A percentile compares a stretch with the other conserved stretches of the same genome.
Evolutionary conservation across 2,888 invertebrate genomes (phyloP).

Genomic region (Buathra laborator): DNA sequence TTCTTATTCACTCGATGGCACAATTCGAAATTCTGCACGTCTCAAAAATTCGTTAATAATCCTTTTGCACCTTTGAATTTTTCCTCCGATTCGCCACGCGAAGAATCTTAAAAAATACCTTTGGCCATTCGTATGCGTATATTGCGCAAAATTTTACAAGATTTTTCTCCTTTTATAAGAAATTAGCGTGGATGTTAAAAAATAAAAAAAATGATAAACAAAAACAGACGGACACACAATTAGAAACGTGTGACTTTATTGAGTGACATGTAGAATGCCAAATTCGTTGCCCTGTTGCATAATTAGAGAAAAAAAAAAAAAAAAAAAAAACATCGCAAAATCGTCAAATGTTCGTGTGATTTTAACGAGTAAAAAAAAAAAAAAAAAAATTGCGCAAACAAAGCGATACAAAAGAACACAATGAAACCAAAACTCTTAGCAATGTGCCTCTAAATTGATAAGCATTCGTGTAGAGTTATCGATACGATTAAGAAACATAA

Average conservation of each 20-base stretch:
- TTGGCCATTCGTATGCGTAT: background rate
- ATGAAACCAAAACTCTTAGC: conserved; percentile 83
- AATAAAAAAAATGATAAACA: conserved; percentile 15
- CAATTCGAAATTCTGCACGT: background rate
- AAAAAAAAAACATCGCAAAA: conserved; percentile 8
- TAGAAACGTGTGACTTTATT: conserved; percentile 51
- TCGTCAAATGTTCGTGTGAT: background rate
- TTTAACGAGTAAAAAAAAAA: conserved; percentile 12
- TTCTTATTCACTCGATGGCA: no score
- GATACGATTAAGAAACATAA: conserved; percentile 75
- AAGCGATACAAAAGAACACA: conserved; percentile 59
- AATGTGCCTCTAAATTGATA: conserved; percentile 85
- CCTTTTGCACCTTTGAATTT: background rate
- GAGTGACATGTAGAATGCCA: conserved; percentile 58
- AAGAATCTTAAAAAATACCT: background rate
- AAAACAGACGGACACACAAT: background rate
- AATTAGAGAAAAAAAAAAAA: conserved; percentile 22
- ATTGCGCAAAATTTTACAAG: background rate
- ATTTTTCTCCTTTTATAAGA: background rate
- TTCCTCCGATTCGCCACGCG: background rate
- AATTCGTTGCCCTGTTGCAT: conserved; percentile 59
- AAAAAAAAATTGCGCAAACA: conserved; percentile 12
- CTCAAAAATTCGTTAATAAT: background rate
- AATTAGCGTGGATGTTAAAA: background rate
- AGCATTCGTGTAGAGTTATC: conserved; percentile 81